Conservation (phyloP, 2,113 vertebrate species). For the Prochilodus magdalenae region DNA sequence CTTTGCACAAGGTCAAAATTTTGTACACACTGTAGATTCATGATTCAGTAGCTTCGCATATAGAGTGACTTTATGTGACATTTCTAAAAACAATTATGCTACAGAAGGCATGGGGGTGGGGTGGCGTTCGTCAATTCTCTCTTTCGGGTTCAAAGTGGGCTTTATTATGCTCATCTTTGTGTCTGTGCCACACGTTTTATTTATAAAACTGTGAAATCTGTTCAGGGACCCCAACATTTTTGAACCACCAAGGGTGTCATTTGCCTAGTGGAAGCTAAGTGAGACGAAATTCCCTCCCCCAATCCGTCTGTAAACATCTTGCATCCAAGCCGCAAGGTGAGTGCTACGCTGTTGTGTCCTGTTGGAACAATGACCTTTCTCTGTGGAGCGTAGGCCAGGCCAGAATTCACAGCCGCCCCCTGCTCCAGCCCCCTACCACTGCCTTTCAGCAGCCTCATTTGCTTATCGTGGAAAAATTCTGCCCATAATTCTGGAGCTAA, state of each 20-base stretch:
- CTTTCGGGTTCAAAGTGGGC: slow-evolving; percentile 80
- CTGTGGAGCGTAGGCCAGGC: not conserved
- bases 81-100: slow-evolving; percentile 76
- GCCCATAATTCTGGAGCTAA: slow-evolving; percentile 49
- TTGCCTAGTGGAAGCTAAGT: slow-evolving; percentile 71
- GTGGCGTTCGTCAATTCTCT: slow-evolving; percentile 78
- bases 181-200: slow-evolving; percentile 82
- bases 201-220: slow-evolving; percentile 84
- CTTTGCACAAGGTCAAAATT: not conserved
- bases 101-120: slow-evolving; percentile 83
- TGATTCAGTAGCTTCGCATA: slow-evolving; percentile 57
- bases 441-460: slow-evolving; percentile 35
- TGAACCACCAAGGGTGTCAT: slow-evolving; percentile 82
- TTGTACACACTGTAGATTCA: not conserved
- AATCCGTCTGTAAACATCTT: slow-evolving; percentile 80
- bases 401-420: not conserved
- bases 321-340: slow-evolving; percentile 69
- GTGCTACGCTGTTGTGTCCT: slow-evolving; percentile 32
- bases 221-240: slow-evolving; percentile 81
- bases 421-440: slow-evolving; percentile 37
- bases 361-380: not conserved
- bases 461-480: slow-evolving; percentile 46
- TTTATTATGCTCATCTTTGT: slow-evolving; percentile 81
- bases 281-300: slow-evolving; percentile 79
- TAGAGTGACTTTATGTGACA: slow-evolving; percentile 73